Evolutionary conservation across 2,113 vertebrate genomes (phyloP), one percentile per base, ranked within the genome.

Genomic region (Pelusios castaneus): DNA sequence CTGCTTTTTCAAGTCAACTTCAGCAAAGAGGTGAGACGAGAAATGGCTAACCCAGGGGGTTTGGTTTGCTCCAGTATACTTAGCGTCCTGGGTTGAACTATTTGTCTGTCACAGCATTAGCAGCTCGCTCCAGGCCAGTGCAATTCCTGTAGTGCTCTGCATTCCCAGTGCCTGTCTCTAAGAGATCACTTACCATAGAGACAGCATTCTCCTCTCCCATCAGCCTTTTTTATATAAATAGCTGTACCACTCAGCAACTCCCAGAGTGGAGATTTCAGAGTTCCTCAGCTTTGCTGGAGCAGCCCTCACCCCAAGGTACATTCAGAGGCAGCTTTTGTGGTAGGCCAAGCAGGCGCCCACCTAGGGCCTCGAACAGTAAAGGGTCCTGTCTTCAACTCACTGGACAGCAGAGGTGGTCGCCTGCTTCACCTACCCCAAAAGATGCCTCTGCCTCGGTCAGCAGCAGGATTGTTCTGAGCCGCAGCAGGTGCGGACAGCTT

Each of bases 1-100:
- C 98, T 99, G 87, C 98, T 99, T 49, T 98, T 98, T 91, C 95
- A 96, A 73, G 98, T 99, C 86, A 97, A 94, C 96, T 99, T 99
- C 91, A 98, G 98, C 97, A 98, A 98, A 94, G 98, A 99, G 98
- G 99, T 99, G 87, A 96, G 96, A 16, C 12, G 12, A 76, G 73
- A 76, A 76, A 45, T 11, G 24, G 25, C 45, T 45, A 29, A 45
- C 45, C 11, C 25, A 9, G 73, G 12, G 0, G 25, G 41, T 29
- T 27, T 43, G 70, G 70, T 13, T 27, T 24, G 70, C 70, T 38
- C 38, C 34, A 17, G 31, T 3, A 5, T 63, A 63, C 31, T 21
- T 8, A 12, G 34, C 63, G n/a, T 67, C 17, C 6, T 38, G 63
- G 63, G 63, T 52, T 34, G 63, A 67, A 38, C 31, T 38, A 19